Evolutionary conservation across 53 echinoderm and acorn worm genomes (phyloP).

Genomic region (Temnopleurus reevesii): DNA sequence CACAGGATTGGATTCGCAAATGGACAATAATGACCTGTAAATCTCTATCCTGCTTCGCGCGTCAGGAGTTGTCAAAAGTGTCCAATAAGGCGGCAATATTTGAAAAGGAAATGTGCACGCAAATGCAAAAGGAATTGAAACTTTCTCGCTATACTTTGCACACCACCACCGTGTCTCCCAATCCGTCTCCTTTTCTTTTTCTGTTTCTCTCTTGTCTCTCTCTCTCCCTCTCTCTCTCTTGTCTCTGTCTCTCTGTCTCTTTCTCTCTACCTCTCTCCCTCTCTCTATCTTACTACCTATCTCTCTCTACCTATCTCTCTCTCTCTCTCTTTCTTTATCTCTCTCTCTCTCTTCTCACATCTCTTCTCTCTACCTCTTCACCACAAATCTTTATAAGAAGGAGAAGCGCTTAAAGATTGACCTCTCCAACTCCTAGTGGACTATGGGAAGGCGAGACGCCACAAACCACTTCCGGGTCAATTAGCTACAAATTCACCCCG

Average conservation of each 20-base stretch:
- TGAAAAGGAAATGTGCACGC: not conserved
- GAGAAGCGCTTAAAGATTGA: constrained; percentile 31
- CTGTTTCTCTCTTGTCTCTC: too few species aligned
- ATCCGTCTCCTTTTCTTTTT: not conserved
- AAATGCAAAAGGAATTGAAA: constrained; percentile 19
- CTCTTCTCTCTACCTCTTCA: not conserved
- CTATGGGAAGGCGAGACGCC: constrained; percentile 52
- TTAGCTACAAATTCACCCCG: constrained; percentile 16
- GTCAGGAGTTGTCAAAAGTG: not conserved
- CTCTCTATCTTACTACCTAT: too few species aligned
- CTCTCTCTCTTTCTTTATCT: too few species aligned
- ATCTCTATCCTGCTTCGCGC: not conserved
- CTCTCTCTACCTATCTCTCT: too few species aligned
- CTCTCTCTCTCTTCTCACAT: too few species aligned
- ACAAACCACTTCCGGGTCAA: constrained; percentile 56
- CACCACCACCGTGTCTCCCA: not conserved
- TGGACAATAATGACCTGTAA: not conserved
- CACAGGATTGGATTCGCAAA: not conserved
- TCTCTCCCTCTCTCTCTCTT: too few species aligned
- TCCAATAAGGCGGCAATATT: not conserved
- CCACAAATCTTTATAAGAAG: constrained; percentile 9
- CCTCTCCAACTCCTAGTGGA: constrained; percentile 41
- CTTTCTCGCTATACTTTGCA: constrained; percentile 1
- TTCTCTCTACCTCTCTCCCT: not conserved
- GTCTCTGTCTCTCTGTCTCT: too few species aligned